These are phyloP conservation scores for Circaetus cinerascens DNA, from an alignment of 2,113 vertebrate genomes.

Conservation along the genomic window DNA sequence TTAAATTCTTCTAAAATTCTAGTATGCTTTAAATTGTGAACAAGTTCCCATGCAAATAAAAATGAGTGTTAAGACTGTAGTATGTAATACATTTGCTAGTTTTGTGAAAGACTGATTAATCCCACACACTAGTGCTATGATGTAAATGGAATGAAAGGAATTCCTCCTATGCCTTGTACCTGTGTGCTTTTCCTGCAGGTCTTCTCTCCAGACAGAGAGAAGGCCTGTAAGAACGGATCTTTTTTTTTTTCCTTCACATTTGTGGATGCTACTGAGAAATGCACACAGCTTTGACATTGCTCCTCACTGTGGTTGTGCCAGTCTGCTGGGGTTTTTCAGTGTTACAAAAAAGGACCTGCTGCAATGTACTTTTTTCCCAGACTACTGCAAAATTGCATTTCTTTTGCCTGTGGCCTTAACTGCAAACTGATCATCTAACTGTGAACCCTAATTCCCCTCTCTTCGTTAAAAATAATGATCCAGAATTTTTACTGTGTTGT, in stretches of 20 bases:
- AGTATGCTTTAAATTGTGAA: not conserved
- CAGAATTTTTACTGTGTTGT: not conserved
- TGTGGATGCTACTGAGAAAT: not conserved
- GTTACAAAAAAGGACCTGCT: not conserved
- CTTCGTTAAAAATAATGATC: not conserved
- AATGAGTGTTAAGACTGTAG: not conserved
- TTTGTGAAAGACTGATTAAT: not conserved
- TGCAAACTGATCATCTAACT: not conserved
- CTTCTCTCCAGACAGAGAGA: not conserved
- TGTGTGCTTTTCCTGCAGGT: not conserved
- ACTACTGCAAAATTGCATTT: not conserved
- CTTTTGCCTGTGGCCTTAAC: not conserved
- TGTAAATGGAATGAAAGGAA: not conserved
- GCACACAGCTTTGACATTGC: not conserved
- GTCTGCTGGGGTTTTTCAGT: not conserved
- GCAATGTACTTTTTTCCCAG: not conserved
- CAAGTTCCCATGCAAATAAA: not conserved
- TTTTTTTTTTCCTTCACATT: not conserved
- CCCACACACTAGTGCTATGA: fast-evolving
- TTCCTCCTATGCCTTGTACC: not conserved
- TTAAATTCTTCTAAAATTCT: not conserved
- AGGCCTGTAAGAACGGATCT: not conserved
- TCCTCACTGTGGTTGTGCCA: not conserved
- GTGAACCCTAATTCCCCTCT: not conserved
- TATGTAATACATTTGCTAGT: not conserved